A percentile compares a stretch with the other conserved stretches of the same genome.
These are phyloP conservation scores for Pardalotus punctatus DNA, from an alignment of 2,113 vertebrate genomes.

Conservation along the genomic window DNA sequence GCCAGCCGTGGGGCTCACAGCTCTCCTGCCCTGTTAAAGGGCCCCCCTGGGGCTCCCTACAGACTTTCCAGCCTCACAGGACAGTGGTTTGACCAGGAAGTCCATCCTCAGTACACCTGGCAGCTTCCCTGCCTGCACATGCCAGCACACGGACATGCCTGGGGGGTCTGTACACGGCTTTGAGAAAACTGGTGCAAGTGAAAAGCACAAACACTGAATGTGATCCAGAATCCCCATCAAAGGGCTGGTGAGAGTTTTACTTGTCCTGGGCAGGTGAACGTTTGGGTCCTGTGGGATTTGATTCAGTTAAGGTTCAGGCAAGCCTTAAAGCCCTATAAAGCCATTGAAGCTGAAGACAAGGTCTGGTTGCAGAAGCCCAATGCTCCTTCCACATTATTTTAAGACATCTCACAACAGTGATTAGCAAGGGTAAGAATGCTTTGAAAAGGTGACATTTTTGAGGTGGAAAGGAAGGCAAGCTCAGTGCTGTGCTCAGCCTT, in stretches of 20 bases:
- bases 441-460: not conserved
- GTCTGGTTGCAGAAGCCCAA: not conserved
- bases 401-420: not conserved
- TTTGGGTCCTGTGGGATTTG: not conserved
- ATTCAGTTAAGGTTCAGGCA: not conserved
- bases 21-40: not conserved
- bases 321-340: not conserved
- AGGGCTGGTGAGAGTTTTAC: not conserved
- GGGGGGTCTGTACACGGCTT: not conserved
- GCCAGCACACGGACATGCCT: accelerated
- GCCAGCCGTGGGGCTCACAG: not conserved
- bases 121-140: not conserved
- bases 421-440: not conserved
- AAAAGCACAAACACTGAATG: not conserved
- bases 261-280: not conserved
- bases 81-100: not conserved
- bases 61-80: not conserved
- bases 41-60: not conserved
- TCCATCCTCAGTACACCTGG: not conserved
- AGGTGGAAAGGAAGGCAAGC: not conserved
- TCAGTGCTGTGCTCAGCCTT: not conserved
- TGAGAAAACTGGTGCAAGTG: not conserved
- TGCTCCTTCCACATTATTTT: not conserved
- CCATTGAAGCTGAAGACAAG: not conserved
- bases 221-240: not conserved